These are phyloP conservation scores for Vombatus ursinus DNA, from an alignment of 2,113 vertebrate genomes.

Conservation along the genomic window DNA sequence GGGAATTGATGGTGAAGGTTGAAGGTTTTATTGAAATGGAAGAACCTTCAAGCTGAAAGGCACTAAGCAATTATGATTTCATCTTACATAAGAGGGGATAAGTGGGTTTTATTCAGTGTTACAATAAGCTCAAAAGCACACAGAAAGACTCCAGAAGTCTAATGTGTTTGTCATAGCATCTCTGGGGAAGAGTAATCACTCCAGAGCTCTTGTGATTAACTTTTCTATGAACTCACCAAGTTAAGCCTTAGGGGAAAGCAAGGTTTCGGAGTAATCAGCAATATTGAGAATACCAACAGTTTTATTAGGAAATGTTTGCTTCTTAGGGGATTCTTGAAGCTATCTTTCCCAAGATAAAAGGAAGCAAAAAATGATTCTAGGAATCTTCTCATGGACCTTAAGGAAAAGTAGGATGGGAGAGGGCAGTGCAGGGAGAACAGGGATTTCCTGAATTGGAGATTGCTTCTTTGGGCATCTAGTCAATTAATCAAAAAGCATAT, in stretches of 20 bases:
- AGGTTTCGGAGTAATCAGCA: conserved; percentile 13
- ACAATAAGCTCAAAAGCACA: conserved; percentile 21
- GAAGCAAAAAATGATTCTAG: neutral
- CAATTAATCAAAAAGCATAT: neutral
- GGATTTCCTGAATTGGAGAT: neutral
- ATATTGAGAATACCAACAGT: neutral
- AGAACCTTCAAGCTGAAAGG: neutral
- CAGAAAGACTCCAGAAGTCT: neutral
- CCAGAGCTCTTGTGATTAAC: neutral
- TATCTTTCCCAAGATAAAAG: neutral
- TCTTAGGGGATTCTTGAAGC: neutral
- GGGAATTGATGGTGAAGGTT: neutral
- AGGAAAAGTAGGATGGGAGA: neutral
- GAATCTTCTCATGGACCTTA: neutral
- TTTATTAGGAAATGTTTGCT: neutral
- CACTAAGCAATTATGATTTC: neutral
- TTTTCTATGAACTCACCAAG: neutral
- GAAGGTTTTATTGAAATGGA: conserved; percentile 23
- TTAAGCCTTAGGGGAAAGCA: neutral
- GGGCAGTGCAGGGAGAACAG: no score
- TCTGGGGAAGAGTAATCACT: neutral
- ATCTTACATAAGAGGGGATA: conserved; percentile 16
- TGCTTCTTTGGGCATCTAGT: neutral
- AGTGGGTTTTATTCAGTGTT: neutral
- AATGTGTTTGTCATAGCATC: neutral